Base-by-base conservation (phyloP, 2,888 invertebrate genomes). In the Panorpa germanica region DNA sequence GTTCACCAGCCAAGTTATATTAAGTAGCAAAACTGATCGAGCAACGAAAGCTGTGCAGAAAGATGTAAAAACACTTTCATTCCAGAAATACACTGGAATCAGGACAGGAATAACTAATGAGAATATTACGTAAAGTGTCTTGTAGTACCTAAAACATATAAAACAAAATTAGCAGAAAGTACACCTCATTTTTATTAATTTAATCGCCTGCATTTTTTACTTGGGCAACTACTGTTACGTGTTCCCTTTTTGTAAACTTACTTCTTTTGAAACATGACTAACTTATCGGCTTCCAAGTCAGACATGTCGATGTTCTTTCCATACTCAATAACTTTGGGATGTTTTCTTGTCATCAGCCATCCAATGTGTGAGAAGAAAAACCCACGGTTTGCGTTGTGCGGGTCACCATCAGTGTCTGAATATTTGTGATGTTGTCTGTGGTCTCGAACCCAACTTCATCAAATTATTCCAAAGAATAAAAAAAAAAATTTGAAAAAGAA, bases 1-100 rank as follows among this genome's bases (percentile, higher is more conserved):
- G 49, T 88, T 88, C 10, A 90, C 86, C 2, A 76, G 61, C 90
- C 88, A 91, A 3, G 90, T 90, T 45, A 70, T 70, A 53, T 91
- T 77, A 34, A 91, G 61, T 3, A 69, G 67, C 32, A 69, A 46
- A 17, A 70, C 58, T 49, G 85, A 88, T 8, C 90, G 71, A n/a
- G 81, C 45, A 15, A 75, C 47, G 3, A 65, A 61, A 35, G 76
- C 66, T 3, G 75, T 59, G 40, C 70, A 55, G 39, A 77, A 63
- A 3, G 81, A 67, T 39, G 69, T 66, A 28, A 45, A 51, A 63
- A 65, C 71, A 3, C 48, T 47, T 47, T 86, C 86, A 13, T 59
- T 59, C 78, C 82, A 88, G 24, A 57, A 54, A 24, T 65, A 62
- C 3, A 70, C 63, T 0, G 85, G 80, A 9, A 80, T 63, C 35